phyloP scores from a whole-genome alignment of 2,797 vertebrate species.

The Heterohyrax brucei region DNA sequence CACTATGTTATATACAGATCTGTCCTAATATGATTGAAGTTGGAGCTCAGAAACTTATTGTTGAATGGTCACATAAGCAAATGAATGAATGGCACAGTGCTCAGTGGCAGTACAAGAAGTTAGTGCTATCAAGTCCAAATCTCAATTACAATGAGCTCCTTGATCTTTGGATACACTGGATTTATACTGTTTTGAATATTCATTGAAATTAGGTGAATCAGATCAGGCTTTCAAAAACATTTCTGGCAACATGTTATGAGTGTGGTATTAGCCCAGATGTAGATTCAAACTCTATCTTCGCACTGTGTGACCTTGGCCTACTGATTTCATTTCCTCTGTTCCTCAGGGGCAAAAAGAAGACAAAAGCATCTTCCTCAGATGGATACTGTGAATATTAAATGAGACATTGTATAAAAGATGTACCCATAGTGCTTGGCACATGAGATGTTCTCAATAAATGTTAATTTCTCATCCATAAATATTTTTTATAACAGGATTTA shows the following conservation, averaged over 20 bases:
- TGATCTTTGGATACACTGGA: not conserved
- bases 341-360: not conserved
- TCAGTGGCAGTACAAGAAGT: not conserved
- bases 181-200: slow-evolving; percentile 40
- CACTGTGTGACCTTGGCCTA: not conserved
- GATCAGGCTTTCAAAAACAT: slow-evolving; percentile 49
- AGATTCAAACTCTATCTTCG: not conserved
- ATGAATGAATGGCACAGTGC: not conserved
- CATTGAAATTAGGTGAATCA: slow-evolving; percentile 71
- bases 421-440: not conserved
- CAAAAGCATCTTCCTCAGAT: not conserved
- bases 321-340: not conserved
- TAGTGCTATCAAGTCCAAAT: not conserved
- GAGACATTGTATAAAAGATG: not conserved
- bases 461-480: slow-evolving; percentile 29
- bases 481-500: slow-evolving; percentile 46
- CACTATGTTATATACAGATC: not conserved
- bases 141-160: not conserved
- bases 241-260: slow-evolving; percentile 11
- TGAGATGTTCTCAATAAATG: not conserved
- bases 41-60: slow-evolving; percentile 1
- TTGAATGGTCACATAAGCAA: not conserved
- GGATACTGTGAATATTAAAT: slow-evolving; percentile 32
- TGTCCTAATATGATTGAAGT: slow-evolving; percentile 6
- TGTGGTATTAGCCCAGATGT: not conserved